phyloP scores from a whole-genome alignment of 2,113 vertebrate species.

The Myrmecophaga tridactyla region DNA sequence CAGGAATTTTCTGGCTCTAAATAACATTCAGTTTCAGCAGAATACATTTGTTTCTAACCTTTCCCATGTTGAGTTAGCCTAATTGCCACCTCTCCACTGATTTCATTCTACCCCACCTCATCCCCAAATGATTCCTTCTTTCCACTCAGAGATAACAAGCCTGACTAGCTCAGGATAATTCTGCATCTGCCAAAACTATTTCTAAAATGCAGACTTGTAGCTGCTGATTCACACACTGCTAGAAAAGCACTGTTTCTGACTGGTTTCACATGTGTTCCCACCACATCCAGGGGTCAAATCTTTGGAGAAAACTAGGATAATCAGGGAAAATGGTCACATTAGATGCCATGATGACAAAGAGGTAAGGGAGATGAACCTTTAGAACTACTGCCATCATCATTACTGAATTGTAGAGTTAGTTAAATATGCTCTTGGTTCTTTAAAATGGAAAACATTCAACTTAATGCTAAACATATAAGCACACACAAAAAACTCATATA shows the following conservation, averaged over 20 bases:
- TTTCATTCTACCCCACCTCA: conserved; percentile 39
- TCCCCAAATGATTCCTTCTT: conserved; percentile 66
- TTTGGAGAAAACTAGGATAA: not conserved
- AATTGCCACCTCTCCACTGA: conserved; percentile 47
- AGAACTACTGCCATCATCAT: not conserved
- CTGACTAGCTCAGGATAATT: conserved; percentile 51
- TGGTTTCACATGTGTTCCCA: not conserved
- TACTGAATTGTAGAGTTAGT: not conserved
- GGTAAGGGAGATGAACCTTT: not conserved
- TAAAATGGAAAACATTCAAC: conserved; percentile 13
- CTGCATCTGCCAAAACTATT: conserved; percentile 66
- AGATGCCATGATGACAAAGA: not conserved
- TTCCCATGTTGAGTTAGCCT: conserved; percentile 38
- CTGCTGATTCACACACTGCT: conserved; percentile 66
- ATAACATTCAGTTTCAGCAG: conserved; percentile 44
- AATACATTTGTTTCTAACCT: conserved; percentile 57
- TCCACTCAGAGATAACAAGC: conserved; percentile 68
- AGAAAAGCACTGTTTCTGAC: not conserved
- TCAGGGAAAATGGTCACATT: not conserved
- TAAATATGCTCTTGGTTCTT: not conserved
- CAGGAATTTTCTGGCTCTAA: conserved; percentile 61
- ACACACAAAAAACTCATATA: not conserved
- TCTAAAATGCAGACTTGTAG: conserved; percentile 74
- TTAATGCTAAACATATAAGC: not conserved
- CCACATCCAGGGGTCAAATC: not conserved